A percentile compares a stretch with the other conserved stretches of the same genome.
Evolutionary conservation across 2,113 vertebrate species (phyloP).

Genomic region (Campylomormyrus numenius): DNA sequence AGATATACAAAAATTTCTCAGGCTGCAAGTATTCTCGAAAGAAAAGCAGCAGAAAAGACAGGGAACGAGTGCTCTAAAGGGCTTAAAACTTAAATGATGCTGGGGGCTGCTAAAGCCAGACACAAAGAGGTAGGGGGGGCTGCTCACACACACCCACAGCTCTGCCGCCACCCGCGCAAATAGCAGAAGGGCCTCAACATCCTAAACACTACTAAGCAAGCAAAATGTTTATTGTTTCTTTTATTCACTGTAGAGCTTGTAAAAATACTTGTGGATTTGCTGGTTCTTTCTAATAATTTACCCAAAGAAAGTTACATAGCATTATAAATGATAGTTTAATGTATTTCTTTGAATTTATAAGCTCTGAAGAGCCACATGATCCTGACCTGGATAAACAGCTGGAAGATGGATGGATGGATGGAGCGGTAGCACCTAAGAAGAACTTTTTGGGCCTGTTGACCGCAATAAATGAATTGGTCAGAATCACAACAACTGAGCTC

Average conservation of each 20-base stretch:
- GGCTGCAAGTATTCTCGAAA: not conserved
- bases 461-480: not conserved
- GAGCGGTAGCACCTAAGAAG: not conserved
- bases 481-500: not conserved
- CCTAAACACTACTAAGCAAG: not conserved
- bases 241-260: not conserved
- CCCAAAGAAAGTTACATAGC: not conserved
- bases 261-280: not conserved
- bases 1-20: not conserved
- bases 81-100: not conserved
- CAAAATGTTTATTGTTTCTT: not conserved
- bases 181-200: not conserved
- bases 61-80: not conserved
- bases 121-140: not conserved
- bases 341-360: not conserved
- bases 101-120: not conserved
- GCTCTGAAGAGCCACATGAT: not conserved
- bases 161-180: not conserved
- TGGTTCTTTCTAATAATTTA: not conserved
- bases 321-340: not conserved
- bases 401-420: not conserved
- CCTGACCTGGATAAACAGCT: not conserved
- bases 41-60: not conserved
- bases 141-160: not conserved
- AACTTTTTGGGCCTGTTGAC: not conserved